Percentiles rank a stretch among this genome's conserved stretches.
Evolutionary conservation across 2,113 vertebrate species (phyloP).

Genomic region (Rhombomys opimus): DNA sequence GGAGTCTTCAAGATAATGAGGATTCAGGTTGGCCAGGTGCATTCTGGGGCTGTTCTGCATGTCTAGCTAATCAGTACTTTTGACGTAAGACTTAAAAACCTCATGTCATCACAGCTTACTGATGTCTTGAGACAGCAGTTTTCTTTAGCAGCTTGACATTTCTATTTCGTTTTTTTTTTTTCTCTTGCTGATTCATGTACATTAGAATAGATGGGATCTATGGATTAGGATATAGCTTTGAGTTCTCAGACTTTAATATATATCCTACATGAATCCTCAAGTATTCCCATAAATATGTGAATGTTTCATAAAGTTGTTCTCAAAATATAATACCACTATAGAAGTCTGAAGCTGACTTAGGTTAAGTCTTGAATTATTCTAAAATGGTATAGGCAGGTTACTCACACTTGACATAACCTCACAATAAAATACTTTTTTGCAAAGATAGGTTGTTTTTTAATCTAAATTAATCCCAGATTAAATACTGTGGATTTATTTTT

Average conservation of each 20-base stretch:
- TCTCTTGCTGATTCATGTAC: constrained; percentile 8
- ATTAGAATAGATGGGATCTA: constrained; percentile 23
- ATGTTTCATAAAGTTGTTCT: constrained; percentile 52
- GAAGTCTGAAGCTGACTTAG: constrained; percentile 39
- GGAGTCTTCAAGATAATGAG: constrained; percentile 93
- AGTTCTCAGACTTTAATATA: constrained; percentile 30
- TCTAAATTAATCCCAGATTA: constrained; percentile 24
- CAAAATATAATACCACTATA: constrained; percentile 30
- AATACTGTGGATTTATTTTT: constrained; percentile 39
- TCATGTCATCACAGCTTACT: constrained; percentile 75
- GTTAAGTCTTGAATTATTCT: constrained; percentile 22
- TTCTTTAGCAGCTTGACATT: constrained; percentile 66
- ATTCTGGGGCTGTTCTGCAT: constrained; percentile 88
- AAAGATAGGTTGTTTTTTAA: too few relatives aligned
- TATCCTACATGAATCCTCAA: not conserved
- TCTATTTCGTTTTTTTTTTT: constrained; percentile 42
- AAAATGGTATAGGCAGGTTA: constrained; percentile 8
- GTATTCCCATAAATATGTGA: constrained; percentile 42
- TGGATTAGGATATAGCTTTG: constrained; percentile 1
- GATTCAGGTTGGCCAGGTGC: constrained; percentile 89
- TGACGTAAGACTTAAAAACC: constrained; percentile 79
- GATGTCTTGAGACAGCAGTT: constrained; percentile 74
- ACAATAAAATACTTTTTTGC: constrained; percentile 36
- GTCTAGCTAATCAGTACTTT: constrained; percentile 82
- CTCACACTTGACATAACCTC: constrained; percentile 21